phyloP scores from a whole-genome alignment of 2,113 vertebrate species.

The Microtus richardsoni region DNA sequence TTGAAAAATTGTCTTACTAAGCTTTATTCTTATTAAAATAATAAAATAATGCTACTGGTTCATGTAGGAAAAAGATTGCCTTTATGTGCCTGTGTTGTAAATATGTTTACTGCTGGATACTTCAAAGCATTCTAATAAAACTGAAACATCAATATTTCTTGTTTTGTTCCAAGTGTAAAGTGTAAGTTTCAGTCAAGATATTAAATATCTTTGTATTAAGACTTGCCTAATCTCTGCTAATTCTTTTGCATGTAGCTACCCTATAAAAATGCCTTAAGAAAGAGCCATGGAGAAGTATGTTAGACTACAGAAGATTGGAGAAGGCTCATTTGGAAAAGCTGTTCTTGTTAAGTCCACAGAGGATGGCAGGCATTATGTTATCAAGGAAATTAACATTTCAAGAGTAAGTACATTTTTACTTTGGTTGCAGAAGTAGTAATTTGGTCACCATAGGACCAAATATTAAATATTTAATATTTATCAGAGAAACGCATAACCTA shows the following conservation, averaged over 20 bases:
- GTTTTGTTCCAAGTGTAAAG: slow-evolving; percentile 28
- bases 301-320: slow-evolving; percentile 95
- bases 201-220: slow-evolving; percentile 33
- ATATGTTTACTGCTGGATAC: background rate
- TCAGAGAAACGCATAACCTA: background rate
- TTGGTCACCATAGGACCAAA: background rate
- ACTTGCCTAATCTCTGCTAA: slow-evolving; percentile 39
- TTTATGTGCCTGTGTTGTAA: background rate
- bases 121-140: background rate
- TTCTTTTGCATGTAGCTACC: slow-evolving; percentile 75
- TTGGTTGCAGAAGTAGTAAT: slow-evolving; percentile 8
- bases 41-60: slow-evolving; percentile 4
- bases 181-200: slow-evolving; percentile 13
- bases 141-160: background rate
- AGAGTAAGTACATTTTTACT: slow-evolving; percentile 87
- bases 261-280: slow-evolving; percentile 86
- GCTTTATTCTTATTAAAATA: background rate
- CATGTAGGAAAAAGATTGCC: slow-evolving; percentile 1
- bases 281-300: slow-evolving; percentile 96
- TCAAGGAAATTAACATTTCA: slow-evolving; percentile 98
- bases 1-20: background rate
- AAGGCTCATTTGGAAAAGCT: slow-evolving; percentile 98
- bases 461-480: background rate
- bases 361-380: slow-evolving; percentile 95
- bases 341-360: slow-evolving; percentile 95